Conservation (phyloP, 2,888 invertebrate species). For the Asteroscopus sphinx region DNA sequence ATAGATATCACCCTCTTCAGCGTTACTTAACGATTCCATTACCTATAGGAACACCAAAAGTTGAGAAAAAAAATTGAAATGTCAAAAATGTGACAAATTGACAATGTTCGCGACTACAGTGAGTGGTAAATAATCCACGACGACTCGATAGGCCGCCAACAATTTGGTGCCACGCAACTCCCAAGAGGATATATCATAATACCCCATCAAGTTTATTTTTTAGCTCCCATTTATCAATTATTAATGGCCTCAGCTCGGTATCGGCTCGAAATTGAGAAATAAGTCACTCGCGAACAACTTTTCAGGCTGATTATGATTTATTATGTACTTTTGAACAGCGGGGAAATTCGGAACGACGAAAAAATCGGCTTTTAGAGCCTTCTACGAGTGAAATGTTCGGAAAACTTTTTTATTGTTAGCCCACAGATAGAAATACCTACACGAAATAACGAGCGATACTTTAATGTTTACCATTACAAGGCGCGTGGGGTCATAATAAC, state of each 20-base stretch:
- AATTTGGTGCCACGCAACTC: conserved; percentile 32
- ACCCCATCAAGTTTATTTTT: conserved; percentile 64
- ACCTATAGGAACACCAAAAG: too few relatives aligned
- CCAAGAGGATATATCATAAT: conserved; percentile 50
- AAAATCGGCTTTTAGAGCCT: conserved; percentile 36
- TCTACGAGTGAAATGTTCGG: conserved; percentile 25
- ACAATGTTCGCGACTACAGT: conserved; percentile 34
- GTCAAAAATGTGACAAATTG: conserved; percentile 36
- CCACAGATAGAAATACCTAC: conserved; percentile 28
- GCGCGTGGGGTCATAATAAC: conserved; percentile 16
- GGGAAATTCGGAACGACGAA: conserved; percentile 57
- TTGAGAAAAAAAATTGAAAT: conserved; percentile 20
- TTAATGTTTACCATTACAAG: conserved; percentile 10
- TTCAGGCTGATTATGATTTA: conserved; percentile 72
- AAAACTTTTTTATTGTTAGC: conserved; percentile 54
- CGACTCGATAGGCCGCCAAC: conserved; percentile 28
- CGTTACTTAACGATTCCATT: too few relatives aligned
- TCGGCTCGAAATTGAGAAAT: conserved; percentile 72
- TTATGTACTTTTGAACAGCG: conserved; percentile 58
- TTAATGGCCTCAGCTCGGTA: conserved; percentile 61
- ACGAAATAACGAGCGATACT: conserved; percentile 27
- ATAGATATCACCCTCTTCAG: too few relatives aligned
- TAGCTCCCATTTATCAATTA: conserved; percentile 72
- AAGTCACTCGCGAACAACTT: conserved; percentile 71
- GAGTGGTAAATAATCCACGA: conserved; percentile 40